These are phyloP conservation scores for Porites evermanni DNA, from an alignment of 92 coral and sea anemone species.

Conservation along the genomic window DNA sequence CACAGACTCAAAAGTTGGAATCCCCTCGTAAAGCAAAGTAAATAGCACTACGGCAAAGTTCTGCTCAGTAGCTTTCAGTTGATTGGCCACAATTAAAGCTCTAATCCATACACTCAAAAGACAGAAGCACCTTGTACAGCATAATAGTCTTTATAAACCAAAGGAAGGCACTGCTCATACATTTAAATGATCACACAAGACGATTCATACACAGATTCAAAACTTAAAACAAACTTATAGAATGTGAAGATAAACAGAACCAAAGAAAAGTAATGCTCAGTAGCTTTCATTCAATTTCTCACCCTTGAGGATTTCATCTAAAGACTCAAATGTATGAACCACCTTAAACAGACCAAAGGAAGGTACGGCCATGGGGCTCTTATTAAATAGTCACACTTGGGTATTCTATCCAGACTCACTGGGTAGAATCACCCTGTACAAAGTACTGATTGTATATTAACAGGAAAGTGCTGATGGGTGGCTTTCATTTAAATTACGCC, in stretches of 20 bases:
- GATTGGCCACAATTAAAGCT: not conserved
- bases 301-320: not conserved
- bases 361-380: not conserved
- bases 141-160: not conserved
- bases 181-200: not conserved
- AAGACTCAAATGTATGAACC: not conserved
- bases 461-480: not conserved
- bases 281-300: too few relatives aligned
- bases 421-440: not conserved
- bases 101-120: too few relatives aligned
- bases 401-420: not conserved
- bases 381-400: not conserved
- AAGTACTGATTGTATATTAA: not conserved
- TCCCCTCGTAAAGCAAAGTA: not conserved
- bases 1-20: not conserved
- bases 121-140: too few relatives aligned
- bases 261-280: not conserved
- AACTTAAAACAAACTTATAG: not conserved
- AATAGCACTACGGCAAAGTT: not conserved
- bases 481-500: constrained; percentile 4
- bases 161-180: constrained; percentile 1
- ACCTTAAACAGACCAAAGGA: not conserved
- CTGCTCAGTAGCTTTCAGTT: not conserved
- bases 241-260: not conserved
- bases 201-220: constrained; percentile 1